Evolutionary conservation across 2,113 vertebrate species (phyloP).

Genomic region (Sisor rabdophorus): DNA sequence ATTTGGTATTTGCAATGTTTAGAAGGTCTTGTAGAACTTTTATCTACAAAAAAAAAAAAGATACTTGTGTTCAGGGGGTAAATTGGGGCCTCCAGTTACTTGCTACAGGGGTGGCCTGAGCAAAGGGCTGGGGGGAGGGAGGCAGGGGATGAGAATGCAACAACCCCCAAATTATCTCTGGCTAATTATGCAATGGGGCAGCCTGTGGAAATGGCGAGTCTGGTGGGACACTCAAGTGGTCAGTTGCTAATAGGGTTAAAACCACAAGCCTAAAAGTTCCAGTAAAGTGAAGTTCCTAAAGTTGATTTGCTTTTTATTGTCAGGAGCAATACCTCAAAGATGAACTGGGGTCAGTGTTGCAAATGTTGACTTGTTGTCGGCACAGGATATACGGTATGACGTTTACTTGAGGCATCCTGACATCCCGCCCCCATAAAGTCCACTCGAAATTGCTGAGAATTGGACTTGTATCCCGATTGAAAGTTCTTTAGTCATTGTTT

Average conservation of each 20-base stretch:
- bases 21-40: constrained; percentile 40
- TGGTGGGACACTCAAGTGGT: constrained; percentile 48
- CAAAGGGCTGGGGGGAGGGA: constrained; percentile 26
- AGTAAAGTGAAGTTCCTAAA: not conserved
- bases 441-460: not conserved
- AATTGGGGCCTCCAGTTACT: constrained; percentile 33
- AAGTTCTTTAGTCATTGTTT: not conserved
- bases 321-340: not conserved
- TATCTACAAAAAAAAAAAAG: constrained; percentile 23
- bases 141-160: constrained; percentile 46
- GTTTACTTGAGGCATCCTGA: not conserved
- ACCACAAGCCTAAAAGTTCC: constrained; percentile 11
- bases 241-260: constrained; percentile 28
- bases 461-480: not conserved
- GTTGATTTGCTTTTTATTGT: constrained; percentile 2
- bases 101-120: constrained; percentile 46
- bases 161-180: constrained; percentile 63
- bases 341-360: not conserved
- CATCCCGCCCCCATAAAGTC: no score
- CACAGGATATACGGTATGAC: not conserved
- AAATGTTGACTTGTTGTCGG: not conserved
- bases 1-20: no score
- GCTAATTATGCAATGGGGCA: constrained; percentile 70
- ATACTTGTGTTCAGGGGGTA: not conserved
- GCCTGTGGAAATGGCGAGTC: constrained; percentile 62